Base-by-base conservation (phyloP, 1,140 invertebrate genomes). In the Varroa destructor region DNA sequence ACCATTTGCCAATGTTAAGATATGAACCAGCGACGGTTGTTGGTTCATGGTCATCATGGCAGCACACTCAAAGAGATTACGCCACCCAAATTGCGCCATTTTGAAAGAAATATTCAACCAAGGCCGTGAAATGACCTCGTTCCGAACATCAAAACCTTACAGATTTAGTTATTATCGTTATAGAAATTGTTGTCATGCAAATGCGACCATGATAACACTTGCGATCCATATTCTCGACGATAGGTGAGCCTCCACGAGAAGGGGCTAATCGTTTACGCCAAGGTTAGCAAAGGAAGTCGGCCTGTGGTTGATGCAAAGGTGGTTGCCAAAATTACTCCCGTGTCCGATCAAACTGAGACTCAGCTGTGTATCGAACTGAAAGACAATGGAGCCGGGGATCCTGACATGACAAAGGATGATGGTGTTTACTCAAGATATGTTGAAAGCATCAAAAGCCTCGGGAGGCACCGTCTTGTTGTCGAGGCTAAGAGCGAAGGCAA, bases 241-340 rank as follows among this genome's bases (percentile, higher is more conserved):
- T 37, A 67, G 61, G 61, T 67, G 40, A 67, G 61, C 46, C 61
- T 67, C 3, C 61, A 40, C 40, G 40, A 67, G 40, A 46, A 67
- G 12, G 61, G 61, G 40, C 61, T 67, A 1, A 40, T 67, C n/a
- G 61, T 67, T 3, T 67, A 67, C 61, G 61, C 61, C 61, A 67
- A 67, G 46, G 61, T 67, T 14, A 46, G 61, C n/a, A 40, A 46
- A 3, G 61, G 61, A 43, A 46, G 61, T 14, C 10, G 61, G 1
- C 61, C 61, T 10, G 61, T 67, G 61, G 61, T 67, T 40, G 61
- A 67, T 8, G 61, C 61, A 67, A 67, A 46, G 37, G 61, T 67
- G 10, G 37, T 67, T 8, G 61, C 61, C 36, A 67, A 67, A 40
- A 67, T 67, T 46, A 67, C 61, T 8, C 61, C 46, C 46, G 61